Evolutionary conservation across 2,888 invertebrate species (phyloP).

Genomic region (Netelia fuscicornis): DNA sequence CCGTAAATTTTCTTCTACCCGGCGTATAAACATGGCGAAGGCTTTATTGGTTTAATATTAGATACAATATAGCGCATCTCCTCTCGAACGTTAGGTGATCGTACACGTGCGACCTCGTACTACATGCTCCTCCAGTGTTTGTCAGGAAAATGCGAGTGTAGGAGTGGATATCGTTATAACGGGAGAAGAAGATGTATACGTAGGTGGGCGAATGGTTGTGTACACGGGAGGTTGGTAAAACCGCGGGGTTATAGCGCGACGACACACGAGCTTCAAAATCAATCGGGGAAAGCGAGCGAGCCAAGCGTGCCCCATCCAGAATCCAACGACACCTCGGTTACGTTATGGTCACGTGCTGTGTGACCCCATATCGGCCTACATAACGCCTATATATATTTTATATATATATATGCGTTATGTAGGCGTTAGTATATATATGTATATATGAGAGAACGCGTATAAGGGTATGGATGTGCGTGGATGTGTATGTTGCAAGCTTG

Average conservation of each 20-base stretch:
- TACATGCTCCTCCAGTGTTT: no score
- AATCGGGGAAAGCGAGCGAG: slow-evolving; percentile 43
- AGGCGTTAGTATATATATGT: neutral
- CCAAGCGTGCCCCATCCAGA: slow-evolving; percentile 53
- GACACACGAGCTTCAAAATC: slow-evolving; percentile 60
- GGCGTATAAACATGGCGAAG: slow-evolving; percentile 40
- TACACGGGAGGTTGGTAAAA: neutral
- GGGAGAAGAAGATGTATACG: neutral
- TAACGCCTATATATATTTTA: neutral
- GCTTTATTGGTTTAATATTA: slow-evolving; percentile 69
- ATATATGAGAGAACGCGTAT: neutral
- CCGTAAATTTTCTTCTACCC: slow-evolving; percentile 11
- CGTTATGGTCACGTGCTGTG: slow-evolving; percentile 34
- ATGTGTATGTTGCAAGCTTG: slow-evolving; percentile 21
- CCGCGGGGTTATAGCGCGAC: slow-evolving; percentile 26
- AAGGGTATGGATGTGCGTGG: neutral
- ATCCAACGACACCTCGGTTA: slow-evolving; percentile 34
- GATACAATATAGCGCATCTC: slow-evolving; percentile 65
- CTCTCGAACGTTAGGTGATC: slow-evolving; percentile 41
- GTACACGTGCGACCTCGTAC: neutral
- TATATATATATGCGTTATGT: neutral
- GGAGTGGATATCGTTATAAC: neutral
- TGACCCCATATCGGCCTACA: slow-evolving; percentile 13
- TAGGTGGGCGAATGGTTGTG: neutral
- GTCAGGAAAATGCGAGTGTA: neutral